Base-by-base conservation (phyloP, 2,888 invertebrate species). In the Drosophila subquinaria region DNA sequence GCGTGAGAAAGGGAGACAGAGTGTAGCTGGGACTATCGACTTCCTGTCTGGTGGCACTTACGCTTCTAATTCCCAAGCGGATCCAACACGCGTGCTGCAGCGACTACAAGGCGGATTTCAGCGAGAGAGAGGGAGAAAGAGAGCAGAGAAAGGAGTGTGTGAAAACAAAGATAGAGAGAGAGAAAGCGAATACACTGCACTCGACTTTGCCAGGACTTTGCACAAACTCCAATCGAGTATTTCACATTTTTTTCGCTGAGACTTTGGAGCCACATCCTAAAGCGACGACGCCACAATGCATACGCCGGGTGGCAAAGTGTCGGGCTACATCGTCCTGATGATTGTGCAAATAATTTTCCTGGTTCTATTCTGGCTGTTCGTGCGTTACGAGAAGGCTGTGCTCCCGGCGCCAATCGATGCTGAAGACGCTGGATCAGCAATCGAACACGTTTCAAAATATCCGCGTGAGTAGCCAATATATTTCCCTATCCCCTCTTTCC, bases 291-390 rank as follows among this genome's bases (percentile, higher is more conserved):
- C 48, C 77, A 81, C 81, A 81, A 93, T 93, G 93, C 92, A 93
- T 85, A 88, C 92, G 63, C 81, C 92, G 60, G 84, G 83, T 55
- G 72, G 87, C 57, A 92, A 91, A 85, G 90, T 91, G 84, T 90
- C 92, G 70, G 93, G 93, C 73, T 93, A 93, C 90, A 82, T 93
- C 74, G 91, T 92, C 81, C 92, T 94, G 74, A 91, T 94, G 85
- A 87, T 92, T 81, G 90, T 94, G 82, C 93, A 94, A 92, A 92
- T 94, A 89, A 88, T 93, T 80, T 89, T 94, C 81, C 91, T 94
- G 78, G 92, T 93, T 76, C 88, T 94, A 82, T 94, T 93, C 92
- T 94, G 93, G 87, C 81, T 93, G 86, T 91, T 93, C 91, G 93
- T 94, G 91, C 93, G 94, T 84, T 94, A 94, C 88, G 92, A 92